Evolutionary conservation across 2,888 invertebrate species (phyloP).

Genomic region (Megastigmus dorsalis): DNA sequence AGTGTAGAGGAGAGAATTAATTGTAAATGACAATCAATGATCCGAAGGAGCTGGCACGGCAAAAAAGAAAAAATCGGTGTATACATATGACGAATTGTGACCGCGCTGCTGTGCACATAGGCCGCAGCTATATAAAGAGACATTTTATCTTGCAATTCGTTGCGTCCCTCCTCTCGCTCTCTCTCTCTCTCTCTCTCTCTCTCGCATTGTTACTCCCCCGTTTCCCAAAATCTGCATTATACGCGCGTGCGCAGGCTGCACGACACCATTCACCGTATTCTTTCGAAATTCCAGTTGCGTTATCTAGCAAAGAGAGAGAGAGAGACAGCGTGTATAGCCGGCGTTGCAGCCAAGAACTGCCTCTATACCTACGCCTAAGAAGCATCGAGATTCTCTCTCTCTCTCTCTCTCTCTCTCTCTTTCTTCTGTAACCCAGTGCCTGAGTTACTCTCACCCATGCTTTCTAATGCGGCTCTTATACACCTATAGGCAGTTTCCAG

Average conservation of each 20-base stretch:
- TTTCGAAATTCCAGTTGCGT: conserved; percentile 36
- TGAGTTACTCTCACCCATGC: conserved; percentile 37
- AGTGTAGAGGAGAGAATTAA: too few species aligned
- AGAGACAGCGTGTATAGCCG: background rate
- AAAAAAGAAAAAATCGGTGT: too few species aligned
- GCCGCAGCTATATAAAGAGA: too few species aligned
- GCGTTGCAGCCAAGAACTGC: too few species aligned
- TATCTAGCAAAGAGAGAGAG: conserved; percentile 2
- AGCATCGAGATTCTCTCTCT: background rate
- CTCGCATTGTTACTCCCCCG: too few species aligned
- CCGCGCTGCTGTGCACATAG: conserved; percentile 9
- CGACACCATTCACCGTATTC: background rate
- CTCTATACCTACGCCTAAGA: too few species aligned
- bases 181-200: background rate
- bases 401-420: conserved; percentile 50
- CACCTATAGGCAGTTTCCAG: too few species aligned
- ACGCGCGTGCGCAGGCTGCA: background rate
- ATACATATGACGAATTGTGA: too few species aligned
- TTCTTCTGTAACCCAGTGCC: background rate
- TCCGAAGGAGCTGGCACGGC: too few species aligned
- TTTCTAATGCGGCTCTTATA: conserved; percentile 17
- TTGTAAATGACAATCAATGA: too few species aligned
- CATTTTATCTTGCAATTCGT: too few species aligned
- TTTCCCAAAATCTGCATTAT: conserved; percentile 32
- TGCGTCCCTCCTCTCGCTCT: too few species aligned